Evolutionary conservation across 2,113 vertebrate species (phyloP).

Genomic region (Coryphaenoides rupestris): DNA sequence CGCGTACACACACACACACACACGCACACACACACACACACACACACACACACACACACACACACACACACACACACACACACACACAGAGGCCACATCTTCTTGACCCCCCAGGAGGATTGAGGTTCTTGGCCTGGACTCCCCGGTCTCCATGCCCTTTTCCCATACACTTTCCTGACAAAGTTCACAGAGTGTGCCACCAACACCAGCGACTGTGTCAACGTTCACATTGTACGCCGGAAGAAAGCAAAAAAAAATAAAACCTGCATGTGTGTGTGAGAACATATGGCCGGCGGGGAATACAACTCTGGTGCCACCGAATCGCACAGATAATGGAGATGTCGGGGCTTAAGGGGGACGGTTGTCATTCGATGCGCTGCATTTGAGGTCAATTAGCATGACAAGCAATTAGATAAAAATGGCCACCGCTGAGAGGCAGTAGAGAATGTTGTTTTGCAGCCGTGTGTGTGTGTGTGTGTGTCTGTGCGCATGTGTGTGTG

Average conservation of each 20-base stretch:
- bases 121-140: slow-evolving; percentile 46
- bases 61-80: too few species aligned
- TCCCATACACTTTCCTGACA: slow-evolving; percentile 29
- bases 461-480: slow-evolving; percentile 22
- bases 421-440: slow-evolving; percentile 27
- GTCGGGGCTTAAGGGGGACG: slow-evolving; percentile 24
- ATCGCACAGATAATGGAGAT: slow-evolving; percentile 35
- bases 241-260: slow-evolving; percentile 1
- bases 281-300: slow-evolving; percentile 32
- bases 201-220: background rate
- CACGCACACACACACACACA: too few species aligned
- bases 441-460: slow-evolving; percentile 50
- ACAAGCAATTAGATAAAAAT: slow-evolving; percentile 28
- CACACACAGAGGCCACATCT: slow-evolving; percentile 38
- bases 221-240: too few species aligned
- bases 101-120: slow-evolving; percentile 46
- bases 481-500: too few species aligned
- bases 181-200: slow-evolving; percentile 3
- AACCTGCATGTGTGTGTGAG: slow-evolving; percentile 37
- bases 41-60: too few species aligned
- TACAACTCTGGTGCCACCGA: slow-evolving; percentile 9
- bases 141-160: slow-evolving; percentile 45
- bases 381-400: slow-evolving; percentile 39
- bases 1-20: slow-evolving; percentile 1
- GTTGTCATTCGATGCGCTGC: slow-evolving; percentile 23